A percentile compares a stretch with the other conserved stretches of the same genome.
Conservation (phyloP, 2,113 vertebrate genomes). For the Hypanus sabinus region DNA sequence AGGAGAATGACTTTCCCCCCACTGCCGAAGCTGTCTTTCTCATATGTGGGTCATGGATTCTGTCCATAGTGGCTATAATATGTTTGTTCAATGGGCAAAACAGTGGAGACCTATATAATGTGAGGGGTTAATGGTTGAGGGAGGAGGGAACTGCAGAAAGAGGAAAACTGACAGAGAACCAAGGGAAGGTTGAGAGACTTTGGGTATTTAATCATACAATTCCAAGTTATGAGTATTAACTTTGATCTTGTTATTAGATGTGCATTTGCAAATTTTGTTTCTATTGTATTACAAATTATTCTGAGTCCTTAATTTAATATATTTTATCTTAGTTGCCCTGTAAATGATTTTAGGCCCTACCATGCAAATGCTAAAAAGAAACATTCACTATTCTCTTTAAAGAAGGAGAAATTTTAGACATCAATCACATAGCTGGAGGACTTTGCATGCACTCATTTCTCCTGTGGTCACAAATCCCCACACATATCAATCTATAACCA, state of each 20-base stretch:
- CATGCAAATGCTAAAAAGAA: conserved; percentile 10
- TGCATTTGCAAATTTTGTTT: conserved; percentile 3
- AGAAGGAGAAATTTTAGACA: conserved; percentile 33
- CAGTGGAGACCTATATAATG: too few relatives aligned
- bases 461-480: conserved; percentile 37
- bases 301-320: not conserved
- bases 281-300: conserved; percentile 17
- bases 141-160: too few relatives aligned
- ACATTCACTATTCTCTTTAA: conserved; percentile 36
- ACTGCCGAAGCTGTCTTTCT: not conserved
- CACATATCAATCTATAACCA: conserved; percentile 37
- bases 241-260: not conserved
- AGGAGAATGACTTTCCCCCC: not conserved
- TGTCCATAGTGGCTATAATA: not conserved
- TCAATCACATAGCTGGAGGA: conserved; percentile 36
- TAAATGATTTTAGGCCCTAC: conserved; percentile 3
- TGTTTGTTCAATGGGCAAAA: not conserved
- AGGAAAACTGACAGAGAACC: not conserved
- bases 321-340: not conserved
- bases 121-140: not conserved
- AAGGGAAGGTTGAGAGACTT: not conserved
- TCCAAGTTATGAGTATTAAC: not conserved
- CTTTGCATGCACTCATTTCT: conserved; percentile 24
- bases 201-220: not conserved
- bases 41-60: not conserved